Evolutionary conservation across 1,140 invertebrate genomes (phyloP).

Genomic region (Steinernema khuongi): DNA sequence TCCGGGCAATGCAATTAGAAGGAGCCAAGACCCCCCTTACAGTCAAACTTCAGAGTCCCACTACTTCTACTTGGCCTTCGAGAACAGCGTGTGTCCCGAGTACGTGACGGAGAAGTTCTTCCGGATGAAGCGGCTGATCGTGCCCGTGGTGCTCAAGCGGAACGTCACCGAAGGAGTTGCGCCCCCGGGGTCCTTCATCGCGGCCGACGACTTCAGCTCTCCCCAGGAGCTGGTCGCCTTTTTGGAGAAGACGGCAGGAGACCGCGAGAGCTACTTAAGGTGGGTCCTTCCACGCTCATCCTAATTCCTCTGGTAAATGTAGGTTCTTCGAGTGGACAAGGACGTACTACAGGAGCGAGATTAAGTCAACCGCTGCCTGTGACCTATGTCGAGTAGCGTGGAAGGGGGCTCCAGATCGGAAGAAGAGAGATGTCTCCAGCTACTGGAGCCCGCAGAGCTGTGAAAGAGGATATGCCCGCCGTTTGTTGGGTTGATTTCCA

Average conservation of each 20-base stretch:
- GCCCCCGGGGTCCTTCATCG: conserved; percentile 60
- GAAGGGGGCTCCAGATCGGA: neutral
- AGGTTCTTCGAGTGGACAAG: neutral
- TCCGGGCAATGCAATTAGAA: conserved; percentile 70
- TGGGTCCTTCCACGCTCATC: neutral
- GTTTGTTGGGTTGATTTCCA: neutral
- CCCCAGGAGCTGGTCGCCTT: conserved; percentile 57
- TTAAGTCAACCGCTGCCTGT: neutral
- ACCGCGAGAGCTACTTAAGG: neutral
- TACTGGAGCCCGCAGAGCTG: neutral
- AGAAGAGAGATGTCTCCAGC: neutral
- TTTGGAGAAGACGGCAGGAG: conserved; percentile 28
- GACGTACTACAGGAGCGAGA: neutral
- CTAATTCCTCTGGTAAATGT: neutral
- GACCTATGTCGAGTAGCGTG: neutral
- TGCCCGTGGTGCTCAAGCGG: conserved; percentile 30
- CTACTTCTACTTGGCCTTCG: conserved; percentile 94
- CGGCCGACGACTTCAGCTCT: conserved; percentile 58
- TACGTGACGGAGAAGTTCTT: conserved; percentile 94
- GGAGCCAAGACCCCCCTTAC: conserved; percentile 61
- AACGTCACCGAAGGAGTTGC: conserved; percentile 39
- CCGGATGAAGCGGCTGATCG: conserved; percentile 49
- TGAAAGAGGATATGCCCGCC: neutral
- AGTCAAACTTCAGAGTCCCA: conserved; percentile 66
- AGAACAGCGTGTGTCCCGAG: conserved; percentile 90